phyloP scores from a whole-genome alignment of 2,113 vertebrate species.

The Chunga burmeisteri region DNA sequence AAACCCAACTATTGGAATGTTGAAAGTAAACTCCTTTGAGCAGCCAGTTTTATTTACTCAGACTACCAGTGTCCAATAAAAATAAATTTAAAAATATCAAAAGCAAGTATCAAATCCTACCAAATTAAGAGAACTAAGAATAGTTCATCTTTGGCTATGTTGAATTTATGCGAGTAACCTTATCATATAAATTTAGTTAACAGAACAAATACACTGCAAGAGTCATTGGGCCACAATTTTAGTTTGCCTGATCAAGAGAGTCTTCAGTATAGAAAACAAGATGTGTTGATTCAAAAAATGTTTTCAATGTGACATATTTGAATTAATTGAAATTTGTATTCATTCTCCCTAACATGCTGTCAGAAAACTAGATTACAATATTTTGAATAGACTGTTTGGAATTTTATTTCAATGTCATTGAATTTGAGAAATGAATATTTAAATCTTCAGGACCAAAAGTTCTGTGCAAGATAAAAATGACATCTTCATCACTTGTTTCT shows the following conservation, averaged over 20 bases:
- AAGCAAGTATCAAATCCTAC: neutral
- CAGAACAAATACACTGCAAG: neutral
- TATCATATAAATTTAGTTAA: neutral
- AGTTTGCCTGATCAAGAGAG: neutral
- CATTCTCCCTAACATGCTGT: neutral
- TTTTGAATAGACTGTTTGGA: neutral
- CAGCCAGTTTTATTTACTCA: neutral
- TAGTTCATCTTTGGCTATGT: neutral
- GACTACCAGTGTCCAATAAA: neutral
- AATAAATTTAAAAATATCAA: neutral
- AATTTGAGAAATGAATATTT: neutral
- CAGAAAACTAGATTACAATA: neutral
- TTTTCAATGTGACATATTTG: neutral
- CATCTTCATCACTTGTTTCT: neutral
- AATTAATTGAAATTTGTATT: neutral
- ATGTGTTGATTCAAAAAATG: neutral
- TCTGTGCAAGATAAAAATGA: neutral
- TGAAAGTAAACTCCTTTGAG: neutral
- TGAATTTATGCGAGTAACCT: neutral
- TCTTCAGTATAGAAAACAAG: neutral
- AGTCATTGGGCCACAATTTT: neutral
- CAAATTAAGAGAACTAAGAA: neutral
- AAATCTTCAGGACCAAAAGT: neutral
- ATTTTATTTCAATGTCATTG: neutral
- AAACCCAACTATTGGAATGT: neutral